Base-by-base conservation (phyloP, 2,888 invertebrate species). In the Drosophila anomalipes region DNA sequence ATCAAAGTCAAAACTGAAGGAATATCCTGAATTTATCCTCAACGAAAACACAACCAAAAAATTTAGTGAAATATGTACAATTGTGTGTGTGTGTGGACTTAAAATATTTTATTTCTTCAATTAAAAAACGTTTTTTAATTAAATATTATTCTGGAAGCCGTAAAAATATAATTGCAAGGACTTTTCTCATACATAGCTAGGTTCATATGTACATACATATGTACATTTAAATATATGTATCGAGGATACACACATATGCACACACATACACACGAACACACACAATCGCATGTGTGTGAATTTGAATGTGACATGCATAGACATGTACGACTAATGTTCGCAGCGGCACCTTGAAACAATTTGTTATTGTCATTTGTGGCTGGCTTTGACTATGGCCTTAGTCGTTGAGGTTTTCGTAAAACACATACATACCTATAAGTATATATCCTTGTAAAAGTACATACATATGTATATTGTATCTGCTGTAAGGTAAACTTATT, bases 301-400 rank as follows among this genome's bases (percentile, higher is more conserved):
- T 16, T 39, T 61, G 14, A 19, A n/a, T 22, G 14, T 54, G 57
- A 64, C 60, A 68, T 58, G 51, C 53, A 54, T 4, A 16, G 52
- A 49, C 77, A 67, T 49, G 62, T 49, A 63, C 44, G 39, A 30
- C 54, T 49, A 33, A 10, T 69, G 28, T 60, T 44, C 56, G 52
- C n/a, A 49, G 56, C 49, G 61, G 44, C 61, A 65, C 81, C 79
- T 79, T 79, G 77, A 81, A 64, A 52, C 22, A 66, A 57, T 58
- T 76, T 32, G 5, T 32, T 52, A 52, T 56, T 76, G 37, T 44
- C 35, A 74, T 28, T 54, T 16, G 12, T 56, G 41, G 2, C 54
- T 52, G 66, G 51, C 66, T 75, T 76, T 63, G 68, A 63, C 66
- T 26, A 51, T 51, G 30, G 5, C 16, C 51, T 35, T 44, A 9